Conservation (phyloP, 2,113 vertebrate species). For the Grus americana region DNA sequence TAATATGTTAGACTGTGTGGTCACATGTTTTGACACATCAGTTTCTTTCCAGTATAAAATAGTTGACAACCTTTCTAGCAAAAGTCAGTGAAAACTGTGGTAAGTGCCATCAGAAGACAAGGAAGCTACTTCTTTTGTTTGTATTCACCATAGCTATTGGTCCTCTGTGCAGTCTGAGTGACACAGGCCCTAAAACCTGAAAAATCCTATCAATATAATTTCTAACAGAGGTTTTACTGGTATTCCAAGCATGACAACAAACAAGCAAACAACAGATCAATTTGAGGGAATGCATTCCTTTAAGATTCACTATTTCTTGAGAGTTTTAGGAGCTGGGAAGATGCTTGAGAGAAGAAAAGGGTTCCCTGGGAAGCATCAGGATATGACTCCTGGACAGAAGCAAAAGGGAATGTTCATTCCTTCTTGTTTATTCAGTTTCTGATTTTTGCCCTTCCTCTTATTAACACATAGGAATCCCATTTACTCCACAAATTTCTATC, state of each 20-base stretch:
- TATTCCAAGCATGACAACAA: background rate
- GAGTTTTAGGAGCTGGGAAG: background rate
- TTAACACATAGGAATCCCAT: background rate
- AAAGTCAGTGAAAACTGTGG: background rate
- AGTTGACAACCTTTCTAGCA: background rate
- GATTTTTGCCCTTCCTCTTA: background rate
- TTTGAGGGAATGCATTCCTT: background rate
- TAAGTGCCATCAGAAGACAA: background rate
- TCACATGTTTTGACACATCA: background rate
- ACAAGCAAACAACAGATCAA: background rate
- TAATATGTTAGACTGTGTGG: background rate
- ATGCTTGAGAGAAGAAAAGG: background rate
- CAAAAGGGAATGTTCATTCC: background rate
- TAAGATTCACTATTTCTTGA: background rate
- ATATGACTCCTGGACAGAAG: background rate
- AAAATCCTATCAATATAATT: background rate
- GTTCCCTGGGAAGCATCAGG: background rate
- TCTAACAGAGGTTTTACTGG: background rate
- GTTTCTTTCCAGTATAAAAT: background rate
- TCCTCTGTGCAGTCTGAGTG: background rate
- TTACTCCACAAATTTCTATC: background rate
- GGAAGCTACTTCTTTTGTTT: background rate
- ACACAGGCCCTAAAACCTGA: background rate
- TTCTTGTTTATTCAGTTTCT: background rate
- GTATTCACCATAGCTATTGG: fast-evolving